A percentile compares a stretch with the other conserved stretches of the same genome.
phyloP scores from a whole-genome alignment of 2,113 vertebrate genomes.

The Cnemophilus loriae region DNA sequence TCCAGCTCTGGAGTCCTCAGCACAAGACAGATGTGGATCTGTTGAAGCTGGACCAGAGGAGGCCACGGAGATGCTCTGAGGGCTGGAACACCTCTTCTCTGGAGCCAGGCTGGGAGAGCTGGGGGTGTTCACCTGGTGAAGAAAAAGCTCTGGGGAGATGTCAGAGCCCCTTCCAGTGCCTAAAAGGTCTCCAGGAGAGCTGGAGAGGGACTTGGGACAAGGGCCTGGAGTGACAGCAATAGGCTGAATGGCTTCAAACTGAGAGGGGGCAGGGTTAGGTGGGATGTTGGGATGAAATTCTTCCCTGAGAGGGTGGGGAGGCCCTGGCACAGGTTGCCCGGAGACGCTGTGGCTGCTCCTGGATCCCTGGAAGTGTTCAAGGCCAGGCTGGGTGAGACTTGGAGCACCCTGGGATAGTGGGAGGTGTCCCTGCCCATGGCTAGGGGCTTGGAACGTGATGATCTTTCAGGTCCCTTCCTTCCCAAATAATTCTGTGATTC shows the following conservation, averaged over 20 bases:
- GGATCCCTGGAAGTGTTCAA: background rate
- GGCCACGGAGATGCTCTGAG: accelerated
- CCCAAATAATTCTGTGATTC: background rate
- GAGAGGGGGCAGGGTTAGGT: background rate
- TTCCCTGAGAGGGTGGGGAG: background rate
- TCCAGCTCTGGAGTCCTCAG: background rate
- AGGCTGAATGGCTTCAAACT: background rate
- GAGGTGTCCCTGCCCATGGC: background rate
- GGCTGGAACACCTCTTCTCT: background rate
- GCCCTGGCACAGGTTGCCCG: background rate
- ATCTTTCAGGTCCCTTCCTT: background rate
- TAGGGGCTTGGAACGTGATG: accelerated
- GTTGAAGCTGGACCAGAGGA: background rate
- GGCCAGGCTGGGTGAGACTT: accelerated
- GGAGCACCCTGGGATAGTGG: accelerated
- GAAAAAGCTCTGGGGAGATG: background rate
- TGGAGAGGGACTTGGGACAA: background rate
- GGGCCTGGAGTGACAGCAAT: background rate
- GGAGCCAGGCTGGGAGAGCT: background rate
- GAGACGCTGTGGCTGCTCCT: background rate
- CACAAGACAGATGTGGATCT: background rate
- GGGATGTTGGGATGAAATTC: accelerated
- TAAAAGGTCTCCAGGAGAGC: background rate
- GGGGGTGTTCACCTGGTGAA: background rate
- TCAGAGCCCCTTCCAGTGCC: background rate